Evolutionary conservation across 1,140 invertebrate species (phyloP), one percentile per base, ranked within the genome.

Genomic region (Babylonia areolata): DNA sequence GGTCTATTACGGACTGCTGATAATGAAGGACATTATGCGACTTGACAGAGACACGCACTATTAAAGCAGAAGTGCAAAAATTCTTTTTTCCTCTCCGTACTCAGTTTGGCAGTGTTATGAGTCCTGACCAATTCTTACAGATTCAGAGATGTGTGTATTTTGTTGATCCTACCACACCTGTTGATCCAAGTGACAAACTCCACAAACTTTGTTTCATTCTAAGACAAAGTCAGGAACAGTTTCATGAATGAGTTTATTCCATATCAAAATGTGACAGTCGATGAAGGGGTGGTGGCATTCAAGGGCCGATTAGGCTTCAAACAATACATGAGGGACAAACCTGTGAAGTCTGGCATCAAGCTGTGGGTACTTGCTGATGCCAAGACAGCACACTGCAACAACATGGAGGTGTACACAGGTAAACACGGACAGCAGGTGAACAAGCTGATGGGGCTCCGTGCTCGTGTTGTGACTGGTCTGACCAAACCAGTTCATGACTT

Each of bases 401-500:
- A 88, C 51, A 79, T 86, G 81, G 84, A 88, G 42, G 75, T 88
- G 3, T 84, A 88, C 64, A 46, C 71, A 12, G 84, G 87, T 2
- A 86, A 88, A 83, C 58, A 69, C 6, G n/a, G 2, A 23, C 1
- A 85, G 69, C 84, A 69, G 80, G 35, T 37, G 23, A 71, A 33
- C 12, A 37, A 42, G 40, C 58, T 35, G 80, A 89, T 81, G 86
- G 84, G 73, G 17, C 46, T 42, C 15, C 81, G 85, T 78, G 93
- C 90, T 42, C 86, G 81, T 12, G 91, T 93, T 81, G 93, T 94
- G 6, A 85, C 92, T 46, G 87, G 87, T 40, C 79, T 94, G 17
- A 84, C 28, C 90, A 78, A 89, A 86, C 15, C 90, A 93, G n/a
- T n/a, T 85, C 83, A 93, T 93, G 82, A 92, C 87, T 89, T 89